phyloP scores from a whole-genome alignment of 2,888 invertebrate species.

The Sarcophaga subvicina region DNA sequence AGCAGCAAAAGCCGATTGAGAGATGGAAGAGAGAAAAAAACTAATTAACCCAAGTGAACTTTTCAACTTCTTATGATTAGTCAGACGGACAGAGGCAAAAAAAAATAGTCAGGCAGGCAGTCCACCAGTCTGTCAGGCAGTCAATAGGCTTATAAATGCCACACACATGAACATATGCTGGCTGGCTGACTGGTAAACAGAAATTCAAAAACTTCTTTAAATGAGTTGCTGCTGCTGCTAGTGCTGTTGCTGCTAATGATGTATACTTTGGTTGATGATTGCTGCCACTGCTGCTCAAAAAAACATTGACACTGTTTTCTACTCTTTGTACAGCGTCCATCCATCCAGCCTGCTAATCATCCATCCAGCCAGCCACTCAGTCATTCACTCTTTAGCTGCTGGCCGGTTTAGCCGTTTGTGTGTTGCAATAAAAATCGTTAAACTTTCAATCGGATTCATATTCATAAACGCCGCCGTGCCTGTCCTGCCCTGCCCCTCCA shows the following conservation, averaged over 20 bases:
- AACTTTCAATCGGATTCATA: conserved; percentile 14
- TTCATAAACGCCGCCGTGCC: not conserved
- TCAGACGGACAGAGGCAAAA: conserved; percentile 13
- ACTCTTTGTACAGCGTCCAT: not conserved
- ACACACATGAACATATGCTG: not conserved
- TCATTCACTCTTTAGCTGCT: conserved; percentile 8
- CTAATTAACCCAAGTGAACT: conserved; percentile 68
- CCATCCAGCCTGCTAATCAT: too few relatives aligned
- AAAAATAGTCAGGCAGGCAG: not conserved
- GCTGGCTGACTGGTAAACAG: not conserved
- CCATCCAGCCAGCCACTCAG: not conserved
- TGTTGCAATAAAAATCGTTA: not conserved
- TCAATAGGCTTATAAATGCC: conserved; percentile 14
- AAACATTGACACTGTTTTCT: conserved; percentile 31
- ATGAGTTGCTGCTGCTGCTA: not conserved
- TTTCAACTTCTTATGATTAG: conserved; percentile 62
- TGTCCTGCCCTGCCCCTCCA: not conserved
- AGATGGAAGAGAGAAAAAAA: conserved; percentile 24
- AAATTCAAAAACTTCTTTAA: conserved; percentile 48
- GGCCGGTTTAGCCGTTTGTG: not conserved
- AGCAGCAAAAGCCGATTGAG: not conserved
- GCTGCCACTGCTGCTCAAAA: not conserved
- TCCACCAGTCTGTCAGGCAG: not conserved
- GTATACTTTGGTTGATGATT: conserved; percentile 4
- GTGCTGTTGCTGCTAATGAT: not conserved